Conservation (phyloP, 2,888 invertebrate genomes). For the Lasioglossum morio region DNA sequence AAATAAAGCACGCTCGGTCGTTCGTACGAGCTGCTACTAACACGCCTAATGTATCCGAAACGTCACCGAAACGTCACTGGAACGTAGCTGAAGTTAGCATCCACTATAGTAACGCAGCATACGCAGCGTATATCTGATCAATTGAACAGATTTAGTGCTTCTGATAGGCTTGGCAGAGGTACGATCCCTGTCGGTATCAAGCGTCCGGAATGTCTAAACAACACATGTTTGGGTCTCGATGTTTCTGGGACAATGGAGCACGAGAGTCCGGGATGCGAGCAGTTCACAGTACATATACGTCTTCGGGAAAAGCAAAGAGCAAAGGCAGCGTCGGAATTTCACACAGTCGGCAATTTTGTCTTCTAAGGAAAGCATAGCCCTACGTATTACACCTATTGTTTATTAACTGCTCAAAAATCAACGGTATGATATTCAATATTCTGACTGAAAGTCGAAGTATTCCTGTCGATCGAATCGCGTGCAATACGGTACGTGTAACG, state of each 20-base stretch:
- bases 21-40: not conserved
- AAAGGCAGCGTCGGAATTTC: too few relatives aligned
- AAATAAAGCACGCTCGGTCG: not conserved
- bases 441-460: not conserved
- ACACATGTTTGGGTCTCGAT: not conserved
- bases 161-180: slow-evolving; percentile 12
- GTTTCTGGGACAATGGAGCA: not conserved
- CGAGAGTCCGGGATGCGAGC: not conserved
- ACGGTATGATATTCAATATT: not conserved
- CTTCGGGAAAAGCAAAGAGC: too few relatives aligned
- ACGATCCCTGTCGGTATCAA: slow-evolving; percentile 15
- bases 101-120: not conserved
- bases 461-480: not conserved
- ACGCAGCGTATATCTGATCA: not conserved
- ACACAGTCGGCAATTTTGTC: not conserved
- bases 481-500: too few relatives aligned
- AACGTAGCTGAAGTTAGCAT: slow-evolving; percentile 8
- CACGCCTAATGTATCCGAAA: not conserved
- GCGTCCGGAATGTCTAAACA: slow-evolving; percentile 2
- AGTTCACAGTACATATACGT: not conserved
- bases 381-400: not conserved
- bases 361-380: too few relatives aligned
- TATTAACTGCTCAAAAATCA: not conserved
- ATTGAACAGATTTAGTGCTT: not conserved
- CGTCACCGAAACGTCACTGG: not conserved